Conservation (phyloP, 2,113 vertebrate genomes). For the Dunckerocampus dactyliophorus region DNA sequence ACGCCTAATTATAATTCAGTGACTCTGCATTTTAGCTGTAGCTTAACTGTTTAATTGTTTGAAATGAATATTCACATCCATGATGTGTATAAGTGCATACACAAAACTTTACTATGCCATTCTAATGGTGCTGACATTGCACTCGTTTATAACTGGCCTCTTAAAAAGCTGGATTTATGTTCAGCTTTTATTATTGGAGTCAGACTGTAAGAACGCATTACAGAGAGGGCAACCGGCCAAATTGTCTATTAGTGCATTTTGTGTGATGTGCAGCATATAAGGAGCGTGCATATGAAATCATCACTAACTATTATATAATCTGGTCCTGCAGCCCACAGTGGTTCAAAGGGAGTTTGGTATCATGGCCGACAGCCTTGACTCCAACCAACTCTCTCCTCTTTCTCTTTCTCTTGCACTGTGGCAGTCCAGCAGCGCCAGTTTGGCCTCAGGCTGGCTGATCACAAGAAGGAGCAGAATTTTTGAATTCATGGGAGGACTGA, state of each 20-base stretch:
- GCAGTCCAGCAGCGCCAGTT: constrained; percentile 67
- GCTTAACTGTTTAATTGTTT: constrained; percentile 8
- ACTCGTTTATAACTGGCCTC: constrained; percentile 35
- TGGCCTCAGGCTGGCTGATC: constrained; percentile 72
- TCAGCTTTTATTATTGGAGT: constrained; percentile 40
- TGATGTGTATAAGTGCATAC: constrained; percentile 27
- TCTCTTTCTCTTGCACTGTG: constrained; percentile 39
- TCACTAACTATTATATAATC: constrained; percentile 71
- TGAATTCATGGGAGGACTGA: constrained; percentile 69
- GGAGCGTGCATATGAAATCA: constrained; percentile 64
- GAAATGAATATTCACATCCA: constrained; percentile 16
- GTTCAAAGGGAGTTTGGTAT: constrained; percentile 72
- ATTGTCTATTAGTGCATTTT: constrained; percentile 52
- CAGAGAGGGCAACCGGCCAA: constrained; percentile 43
- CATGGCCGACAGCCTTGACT: constrained; percentile 52
- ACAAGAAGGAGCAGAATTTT: constrained; percentile 72
- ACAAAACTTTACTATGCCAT: constrained; percentile 32
- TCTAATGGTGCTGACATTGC: constrained; percentile 44
- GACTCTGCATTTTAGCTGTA: not conserved
- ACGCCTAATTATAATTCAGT: not conserved
- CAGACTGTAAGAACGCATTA: constrained; percentile 26
- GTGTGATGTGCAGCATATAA: constrained; percentile 50
- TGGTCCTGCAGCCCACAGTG: constrained; percentile 55
- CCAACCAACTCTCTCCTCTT: constrained; percentile 11
- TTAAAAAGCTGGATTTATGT: constrained; percentile 45